phyloP scores from a whole-genome alignment of 2,888 invertebrate genomes.

The Ormyrus rosae region DNA sequence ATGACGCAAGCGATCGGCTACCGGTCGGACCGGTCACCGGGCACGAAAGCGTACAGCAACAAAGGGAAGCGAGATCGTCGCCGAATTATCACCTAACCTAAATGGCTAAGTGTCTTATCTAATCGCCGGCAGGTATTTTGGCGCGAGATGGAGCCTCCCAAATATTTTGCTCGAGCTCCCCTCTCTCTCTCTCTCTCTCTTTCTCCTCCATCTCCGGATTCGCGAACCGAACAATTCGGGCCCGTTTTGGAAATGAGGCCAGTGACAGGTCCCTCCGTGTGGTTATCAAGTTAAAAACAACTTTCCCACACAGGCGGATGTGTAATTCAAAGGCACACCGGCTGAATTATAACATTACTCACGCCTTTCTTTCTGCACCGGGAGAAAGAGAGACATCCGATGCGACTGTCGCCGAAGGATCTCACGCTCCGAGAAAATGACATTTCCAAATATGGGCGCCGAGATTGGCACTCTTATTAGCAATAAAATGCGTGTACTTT shows the following conservation, averaged over 20 bases:
- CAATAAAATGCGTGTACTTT: neutral
- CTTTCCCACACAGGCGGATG: conserved; percentile 17
- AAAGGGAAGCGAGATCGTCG: too few relatives aligned
- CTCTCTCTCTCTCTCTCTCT: too few relatives aligned
- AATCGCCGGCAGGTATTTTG: neutral
- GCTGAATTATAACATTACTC: neutral
- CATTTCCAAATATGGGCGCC: neutral
- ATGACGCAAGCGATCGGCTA: conserved; percentile 20
- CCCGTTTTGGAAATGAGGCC: neutral
- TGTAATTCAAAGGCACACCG: neutral
- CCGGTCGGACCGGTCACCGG: conserved; percentile 12
- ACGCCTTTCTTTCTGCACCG: neutral
- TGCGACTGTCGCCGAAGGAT: too few relatives aligned
- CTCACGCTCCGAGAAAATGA: too few relatives aligned
- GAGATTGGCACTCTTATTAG: neutral
- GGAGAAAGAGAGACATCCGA: too few relatives aligned
- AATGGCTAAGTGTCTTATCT: conserved; percentile 18
- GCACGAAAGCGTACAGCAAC: neutral
- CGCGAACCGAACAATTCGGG: neutral
- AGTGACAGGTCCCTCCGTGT: neutral
- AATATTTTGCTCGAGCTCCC: too few relatives aligned
- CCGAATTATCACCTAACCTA: conserved; percentile 20
- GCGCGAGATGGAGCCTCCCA: too few relatives aligned
- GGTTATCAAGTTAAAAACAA: neutral
- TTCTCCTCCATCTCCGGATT: too few relatives aligned